Percentiles rank a stretch among this genome's conserved stretches.
Evolutionary conservation across 2,888 invertebrate species (phyloP).

Genomic region (Aproaerema taeniolella): DNA sequence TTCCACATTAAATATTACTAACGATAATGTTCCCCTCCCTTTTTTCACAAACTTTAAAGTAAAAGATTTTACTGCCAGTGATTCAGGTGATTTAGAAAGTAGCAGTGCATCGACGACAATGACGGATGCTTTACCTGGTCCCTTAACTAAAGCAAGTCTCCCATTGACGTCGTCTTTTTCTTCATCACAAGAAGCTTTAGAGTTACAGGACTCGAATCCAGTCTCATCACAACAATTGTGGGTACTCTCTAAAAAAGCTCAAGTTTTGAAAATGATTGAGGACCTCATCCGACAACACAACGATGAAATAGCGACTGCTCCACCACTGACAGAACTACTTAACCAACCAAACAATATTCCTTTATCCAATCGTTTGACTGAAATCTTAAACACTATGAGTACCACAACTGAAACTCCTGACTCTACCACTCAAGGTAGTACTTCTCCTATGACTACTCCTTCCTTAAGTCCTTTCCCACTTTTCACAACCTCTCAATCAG

Average conservation of each 20-base stretch:
- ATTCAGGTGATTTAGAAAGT: conserved; percentile 25
- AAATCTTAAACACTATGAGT: conserved; percentile 58
- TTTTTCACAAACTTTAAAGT: conserved; percentile 52
- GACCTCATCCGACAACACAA: conserved; percentile 65
- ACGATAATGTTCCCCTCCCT: conserved; percentile 42
- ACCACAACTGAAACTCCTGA: conserved; percentile 38
- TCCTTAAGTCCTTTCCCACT: conserved; percentile 29
- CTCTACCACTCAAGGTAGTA: conserved; percentile 27
- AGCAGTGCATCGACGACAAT: conserved; percentile 13
- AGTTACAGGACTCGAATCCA: conserved; percentile 43
- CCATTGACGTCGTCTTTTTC: too few species aligned
- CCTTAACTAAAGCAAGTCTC: conserved; percentile 23
- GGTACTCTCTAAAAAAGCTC: conserved; percentile 69
- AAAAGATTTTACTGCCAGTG: conserved; percentile 37
- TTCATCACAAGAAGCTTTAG: too few species aligned
- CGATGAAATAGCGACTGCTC: conserved; percentile 54
- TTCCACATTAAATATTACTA: conserved; percentile 32
- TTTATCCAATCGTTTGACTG: conserved; percentile 53
- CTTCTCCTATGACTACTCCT: conserved; percentile 24
- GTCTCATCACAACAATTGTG: conserved; percentile 58
- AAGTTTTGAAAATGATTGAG: conserved; percentile 70
- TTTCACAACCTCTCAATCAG: conserved; percentile 26
- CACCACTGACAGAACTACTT: conserved; percentile 45
- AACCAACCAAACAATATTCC: conserved; percentile 41
- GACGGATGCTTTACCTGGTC: conserved; percentile 26